Evolutionary conservation across 2,113 vertebrate species (phyloP).

Genomic region (Heloderma charlesbogerti): DNA sequence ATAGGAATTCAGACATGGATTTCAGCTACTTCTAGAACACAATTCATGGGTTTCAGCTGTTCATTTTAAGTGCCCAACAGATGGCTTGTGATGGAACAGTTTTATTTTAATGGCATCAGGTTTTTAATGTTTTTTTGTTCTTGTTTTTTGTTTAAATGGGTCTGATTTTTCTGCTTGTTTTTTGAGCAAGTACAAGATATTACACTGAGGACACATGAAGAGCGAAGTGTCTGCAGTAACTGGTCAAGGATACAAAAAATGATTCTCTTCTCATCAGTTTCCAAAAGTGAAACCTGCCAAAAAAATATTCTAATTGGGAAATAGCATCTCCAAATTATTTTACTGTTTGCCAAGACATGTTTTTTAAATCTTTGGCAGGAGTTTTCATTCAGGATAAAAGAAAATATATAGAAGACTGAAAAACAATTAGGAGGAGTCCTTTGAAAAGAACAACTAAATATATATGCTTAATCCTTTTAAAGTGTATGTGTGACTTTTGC

Average conservation of each 20-base stretch:
- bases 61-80: slow-evolving; percentile 50
- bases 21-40: background rate
- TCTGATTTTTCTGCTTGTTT: slow-evolving; percentile 6
- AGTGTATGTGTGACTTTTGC: slow-evolving; percentile 53
- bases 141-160: background rate
- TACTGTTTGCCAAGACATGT: slow-evolving; percentile 69
- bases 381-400: slow-evolving; percentile 65
- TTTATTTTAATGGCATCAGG: slow-evolving; percentile 38
- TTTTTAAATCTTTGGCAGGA: slow-evolving; percentile 75
- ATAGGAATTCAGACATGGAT: background rate
- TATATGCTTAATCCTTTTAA: slow-evolving; percentile 46
- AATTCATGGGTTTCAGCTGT: background rate
- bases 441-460: slow-evolving; percentile 46
- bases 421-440: slow-evolving; percentile 42
- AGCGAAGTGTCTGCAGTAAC: slow-evolving; percentile 55
- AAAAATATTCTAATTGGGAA: slow-evolving; percentile 72
- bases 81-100: slow-evolving; percentile 20
- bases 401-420: slow-evolving; percentile 64
- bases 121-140: no score
- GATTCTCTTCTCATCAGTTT: slow-evolving; percentile 66
- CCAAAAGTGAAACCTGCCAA: slow-evolving; percentile 69
- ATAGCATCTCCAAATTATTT: slow-evolving; percentile 73
- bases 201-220: slow-evolving; percentile 31
- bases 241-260: slow-evolving; percentile 56
- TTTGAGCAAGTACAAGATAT: slow-evolving; percentile 23